Conservation (phyloP, 2,797 vertebrate genomes). For the Epinephelus awoara region DNA sequence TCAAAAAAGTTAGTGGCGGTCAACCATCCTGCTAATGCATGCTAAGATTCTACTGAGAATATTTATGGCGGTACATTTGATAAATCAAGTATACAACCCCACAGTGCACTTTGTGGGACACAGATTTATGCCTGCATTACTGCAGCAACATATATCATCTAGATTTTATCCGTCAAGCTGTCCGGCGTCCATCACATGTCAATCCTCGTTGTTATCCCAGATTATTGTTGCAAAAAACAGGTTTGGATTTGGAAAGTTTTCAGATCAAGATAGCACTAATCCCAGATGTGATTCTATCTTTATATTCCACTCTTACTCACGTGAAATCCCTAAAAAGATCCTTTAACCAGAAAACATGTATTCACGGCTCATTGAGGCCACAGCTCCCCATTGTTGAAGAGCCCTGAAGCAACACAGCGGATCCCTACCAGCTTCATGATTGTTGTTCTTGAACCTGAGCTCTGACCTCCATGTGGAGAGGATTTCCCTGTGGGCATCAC, state of each 20-base stretch:
- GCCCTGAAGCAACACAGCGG: constrained; percentile 26
- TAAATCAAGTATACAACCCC: background rate
- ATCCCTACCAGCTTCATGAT: background rate
- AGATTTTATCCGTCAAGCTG: constrained; percentile 18
- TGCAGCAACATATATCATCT: constrained; percentile 7
- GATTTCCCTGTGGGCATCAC: constrained; percentile 7
- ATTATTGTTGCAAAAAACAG: background rate
- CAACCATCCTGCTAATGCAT: too few species aligned
- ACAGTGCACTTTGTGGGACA: background rate
- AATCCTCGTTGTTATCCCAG: background rate
- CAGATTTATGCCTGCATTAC: background rate
- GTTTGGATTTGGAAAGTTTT: constrained; percentile 1
- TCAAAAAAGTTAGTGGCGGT: too few species aligned
- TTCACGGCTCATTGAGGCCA: background rate
- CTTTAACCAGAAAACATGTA: constrained; percentile 30
- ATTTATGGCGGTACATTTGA: background rate
- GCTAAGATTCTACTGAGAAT: background rate
- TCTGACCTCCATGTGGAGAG: constrained; percentile 49
- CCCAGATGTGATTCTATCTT: background rate
- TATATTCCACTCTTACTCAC: background rate
- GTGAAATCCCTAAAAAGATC: constrained; percentile 13
- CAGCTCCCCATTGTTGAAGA: background rate
- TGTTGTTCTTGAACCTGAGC: constrained; percentile 39
- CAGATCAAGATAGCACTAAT: constrained; percentile 45
- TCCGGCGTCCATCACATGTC: background rate